A percentile compares a stretch with the other conserved stretches of the same genome.
Conservation (phyloP, 2,797 vertebrate species). For the Heteromormyrus szaboi region DNA sequence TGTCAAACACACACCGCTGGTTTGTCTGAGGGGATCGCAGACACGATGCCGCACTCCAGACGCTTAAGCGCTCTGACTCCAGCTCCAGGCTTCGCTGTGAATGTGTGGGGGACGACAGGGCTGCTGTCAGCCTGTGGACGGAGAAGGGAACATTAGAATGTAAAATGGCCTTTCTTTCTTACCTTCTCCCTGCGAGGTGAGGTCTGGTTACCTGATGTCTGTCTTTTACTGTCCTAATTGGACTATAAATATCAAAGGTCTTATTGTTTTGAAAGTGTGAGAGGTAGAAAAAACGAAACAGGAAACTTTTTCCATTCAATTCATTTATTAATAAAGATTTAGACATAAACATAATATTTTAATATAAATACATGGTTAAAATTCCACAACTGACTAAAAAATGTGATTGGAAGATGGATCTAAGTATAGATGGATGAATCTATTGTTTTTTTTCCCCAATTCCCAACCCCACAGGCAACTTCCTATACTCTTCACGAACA, state of each 20-base stretch:
- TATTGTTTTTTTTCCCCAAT: not conserved
- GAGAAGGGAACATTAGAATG: not conserved
- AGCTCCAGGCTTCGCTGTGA: not conserved
- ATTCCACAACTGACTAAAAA: not conserved
- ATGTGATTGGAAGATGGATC: not conserved
- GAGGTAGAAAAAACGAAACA: conserved; percentile 37
- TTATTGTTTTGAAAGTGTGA: conserved; percentile 39
- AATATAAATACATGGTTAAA: not conserved
- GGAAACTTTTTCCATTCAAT: not conserved
- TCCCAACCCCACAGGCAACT: not conserved
- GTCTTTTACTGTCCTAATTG: conserved; percentile 43
- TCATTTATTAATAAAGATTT: not conserved
- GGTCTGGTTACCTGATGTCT: conserved; percentile 19
- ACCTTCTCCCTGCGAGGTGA: not conserved
- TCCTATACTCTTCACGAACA: not conserved
- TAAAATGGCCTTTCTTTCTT: not conserved
- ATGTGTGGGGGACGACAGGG: not conserved
- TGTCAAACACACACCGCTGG: not conserved
- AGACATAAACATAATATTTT: not conserved
- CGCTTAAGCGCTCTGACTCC: not conserved
- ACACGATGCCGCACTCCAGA: not conserved
- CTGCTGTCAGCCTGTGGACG: not conserved
- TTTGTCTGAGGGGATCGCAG: not conserved
- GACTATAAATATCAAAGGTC: conserved; percentile 46
- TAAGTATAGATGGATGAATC: not conserved